These are phyloP conservation scores for Hoplostethus mediterraneus DNA, from an alignment of 2,797 vertebrate genomes.

Conservation along the genomic window DNA sequence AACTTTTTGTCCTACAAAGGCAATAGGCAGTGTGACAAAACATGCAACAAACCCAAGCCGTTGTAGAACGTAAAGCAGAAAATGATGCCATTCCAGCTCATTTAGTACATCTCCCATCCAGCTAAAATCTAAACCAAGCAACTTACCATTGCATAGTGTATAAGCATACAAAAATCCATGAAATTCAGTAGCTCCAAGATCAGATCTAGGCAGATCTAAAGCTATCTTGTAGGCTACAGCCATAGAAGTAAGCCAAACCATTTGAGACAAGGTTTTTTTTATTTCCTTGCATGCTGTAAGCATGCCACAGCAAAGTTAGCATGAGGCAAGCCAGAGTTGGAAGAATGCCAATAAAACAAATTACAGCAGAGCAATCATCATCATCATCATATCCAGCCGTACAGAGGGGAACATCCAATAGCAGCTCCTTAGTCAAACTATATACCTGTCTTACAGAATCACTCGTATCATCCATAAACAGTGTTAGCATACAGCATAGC, in stretches of 20 bases:
- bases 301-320: conserved; percentile 37
- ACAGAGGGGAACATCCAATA: background rate
- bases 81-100: background rate
- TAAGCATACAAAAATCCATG: background rate
- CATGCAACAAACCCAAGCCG: conserved; percentile 37
- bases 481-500: too few species aligned
- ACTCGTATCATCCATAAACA: too few species aligned
- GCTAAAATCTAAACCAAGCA: background rate
- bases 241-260: conserved; percentile 4
- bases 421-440: too few species aligned
- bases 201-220: conserved; percentile 16
- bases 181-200: background rate
- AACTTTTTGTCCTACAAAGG: background rate
- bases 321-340: conserved; percentile 2
- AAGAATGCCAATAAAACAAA: background rate
- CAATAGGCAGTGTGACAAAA: conserved; percentile 6
- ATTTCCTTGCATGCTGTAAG: conserved; percentile 35
- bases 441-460: too few species aligned
- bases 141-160: background rate
- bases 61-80: conserved; percentile 28
- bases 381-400: background rate
- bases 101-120: background rate
- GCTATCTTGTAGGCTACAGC: background rate
- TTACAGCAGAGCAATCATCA: background rate
- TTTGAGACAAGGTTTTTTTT: background rate